Evolutionary conservation across 2,888 invertebrate genomes (phyloP), one percentile per base, ranked within the genome.

Genomic region (Dorcus parallelipipedus): DNA sequence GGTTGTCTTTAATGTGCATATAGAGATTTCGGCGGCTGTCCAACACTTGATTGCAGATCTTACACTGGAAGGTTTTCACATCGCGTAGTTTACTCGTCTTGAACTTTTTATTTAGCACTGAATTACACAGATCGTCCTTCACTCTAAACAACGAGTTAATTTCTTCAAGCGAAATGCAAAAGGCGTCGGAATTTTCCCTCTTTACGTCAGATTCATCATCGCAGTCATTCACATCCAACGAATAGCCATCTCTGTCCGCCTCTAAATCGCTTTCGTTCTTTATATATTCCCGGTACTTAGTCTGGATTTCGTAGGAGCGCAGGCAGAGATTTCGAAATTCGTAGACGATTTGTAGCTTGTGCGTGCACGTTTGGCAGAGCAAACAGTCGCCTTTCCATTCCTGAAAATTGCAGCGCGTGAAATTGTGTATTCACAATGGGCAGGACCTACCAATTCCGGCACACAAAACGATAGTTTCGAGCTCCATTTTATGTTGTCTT

Each of bases 301-400:
- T 45, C 20, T 23, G 45, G 9, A 45, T 40, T 10, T 48, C 45
- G 38, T 50, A 54, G 2, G 74, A 72, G 14, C 64, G 65, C 20
- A 74, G 64, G 61, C 74, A 75, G 26, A 68, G 58, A 50, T 68
- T 63, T 52, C 69, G 66, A 60, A 75, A 75, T n/a, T 61, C 61
- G 54, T 67, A 69, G 1, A 69, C 65, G 10, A 62, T 64, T 49
- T 72, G 65, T n/a, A 75, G 59, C 51, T 70, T 64, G 23, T 67
- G 49, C 9, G 60, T 56, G 60, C 75, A 75, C 3, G 53, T 26
- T 6, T 17, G 38, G 57, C 74, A 75, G 41, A 74, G 62, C 20
- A 60, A 49, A 33, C 66, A 64, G 9, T 50, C 47, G 26, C 61
- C 60, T 38, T 61, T 58, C 59, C 73, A 73, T 49, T 72, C 62